Evolutionary conservation across 2,113 vertebrate species (phyloP).

Genomic region (Telmatochromis brichardi): DNA sequence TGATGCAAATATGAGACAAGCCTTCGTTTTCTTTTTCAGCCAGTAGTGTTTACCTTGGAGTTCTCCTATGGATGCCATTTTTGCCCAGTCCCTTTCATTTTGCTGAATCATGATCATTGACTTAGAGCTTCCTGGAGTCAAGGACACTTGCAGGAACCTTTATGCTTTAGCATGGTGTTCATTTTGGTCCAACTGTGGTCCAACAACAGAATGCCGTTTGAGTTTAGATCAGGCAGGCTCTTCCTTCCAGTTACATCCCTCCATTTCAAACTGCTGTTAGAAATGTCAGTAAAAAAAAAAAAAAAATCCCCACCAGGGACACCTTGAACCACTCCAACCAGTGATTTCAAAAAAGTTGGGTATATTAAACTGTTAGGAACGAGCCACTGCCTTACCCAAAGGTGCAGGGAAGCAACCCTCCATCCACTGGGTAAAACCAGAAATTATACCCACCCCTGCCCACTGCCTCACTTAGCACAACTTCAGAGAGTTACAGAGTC

Average conservation of each 20-base stretch:
- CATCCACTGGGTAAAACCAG: background rate
- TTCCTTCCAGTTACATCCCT: background rate
- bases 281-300: background rate
- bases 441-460: background rate
- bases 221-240: background rate
- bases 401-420: background rate
- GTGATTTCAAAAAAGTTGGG: background rate
- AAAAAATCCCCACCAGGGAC: no score
- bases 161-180: background rate
- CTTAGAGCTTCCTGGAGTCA: background rate
- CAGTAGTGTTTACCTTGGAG: background rate
- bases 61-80: background rate
- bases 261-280: background rate
- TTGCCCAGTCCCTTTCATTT: background rate
- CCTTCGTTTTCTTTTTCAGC: background rate
- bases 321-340: background rate
- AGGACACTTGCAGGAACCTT: background rate
- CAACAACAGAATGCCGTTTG: background rate
- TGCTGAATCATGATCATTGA: background rate
- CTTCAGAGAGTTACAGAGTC: background rate
- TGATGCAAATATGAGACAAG: no score
- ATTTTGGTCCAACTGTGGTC: background rate
- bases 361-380: background rate
- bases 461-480: background rate
- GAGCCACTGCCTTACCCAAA: background rate